phyloP scores from a whole-genome alignment of 1,140 invertebrate genomes.

The Magallana gigas region DNA sequence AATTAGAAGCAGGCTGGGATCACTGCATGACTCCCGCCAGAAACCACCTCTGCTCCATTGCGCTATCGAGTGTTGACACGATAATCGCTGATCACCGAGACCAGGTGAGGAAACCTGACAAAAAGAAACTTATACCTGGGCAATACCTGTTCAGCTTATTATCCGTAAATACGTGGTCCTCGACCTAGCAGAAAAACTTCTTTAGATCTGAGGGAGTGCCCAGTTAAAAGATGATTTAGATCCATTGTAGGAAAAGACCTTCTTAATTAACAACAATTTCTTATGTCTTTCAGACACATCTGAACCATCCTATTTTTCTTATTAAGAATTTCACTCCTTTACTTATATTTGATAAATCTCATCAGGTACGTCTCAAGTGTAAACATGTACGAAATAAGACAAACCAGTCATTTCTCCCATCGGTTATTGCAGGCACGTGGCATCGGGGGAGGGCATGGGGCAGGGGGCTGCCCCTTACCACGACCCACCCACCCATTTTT shows the following conservation, averaged over 20 bases:
- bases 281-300: no score
- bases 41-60: background rate
- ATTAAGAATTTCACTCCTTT: no score
- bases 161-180: background rate
- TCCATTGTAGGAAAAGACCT: background rate
- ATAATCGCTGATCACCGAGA: background rate
- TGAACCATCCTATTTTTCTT: no score
- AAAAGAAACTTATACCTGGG: background rate
- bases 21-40: background rate
- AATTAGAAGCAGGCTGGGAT: background rate
- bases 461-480: no score
- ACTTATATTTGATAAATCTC: no score
- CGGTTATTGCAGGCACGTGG: no score
- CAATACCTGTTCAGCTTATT: background rate
- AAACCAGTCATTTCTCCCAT: no score
- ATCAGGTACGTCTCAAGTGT: no score
- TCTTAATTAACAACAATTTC: background rate
- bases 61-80: conserved; percentile 29
- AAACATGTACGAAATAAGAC: no score
- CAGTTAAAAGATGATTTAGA: background rate
- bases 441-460: no score
- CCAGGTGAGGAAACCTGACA: background rate
- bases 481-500: no score
- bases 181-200: background rate
- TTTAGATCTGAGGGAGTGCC: background rate